phyloP scores from a whole-genome alignment of 2,888 invertebrate genomes.

The Bugula neritina region DNA sequence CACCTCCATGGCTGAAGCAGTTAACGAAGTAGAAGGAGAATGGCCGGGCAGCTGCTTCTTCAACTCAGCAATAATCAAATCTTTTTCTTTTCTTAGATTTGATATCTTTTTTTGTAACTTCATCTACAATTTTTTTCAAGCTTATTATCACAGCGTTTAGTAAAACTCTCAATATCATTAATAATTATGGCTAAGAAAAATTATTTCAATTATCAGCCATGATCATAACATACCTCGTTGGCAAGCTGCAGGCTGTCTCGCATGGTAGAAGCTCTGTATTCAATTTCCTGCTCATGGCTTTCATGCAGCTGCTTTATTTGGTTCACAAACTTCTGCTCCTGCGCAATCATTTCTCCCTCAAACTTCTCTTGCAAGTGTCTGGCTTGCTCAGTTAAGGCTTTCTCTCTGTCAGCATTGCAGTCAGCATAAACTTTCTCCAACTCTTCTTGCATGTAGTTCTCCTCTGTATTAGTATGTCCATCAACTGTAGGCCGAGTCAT shows the following conservation, averaged over 20 bases:
- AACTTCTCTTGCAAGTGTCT: constrained; percentile 38
- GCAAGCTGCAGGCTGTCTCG: constrained; percentile 65
- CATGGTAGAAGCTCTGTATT: constrained; percentile 58
- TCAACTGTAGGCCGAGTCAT: not conserved
- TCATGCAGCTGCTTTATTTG: constrained; percentile 39
- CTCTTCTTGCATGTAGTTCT: constrained; percentile 25
- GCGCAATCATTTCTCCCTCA: constrained; percentile 31
- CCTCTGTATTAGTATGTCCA: not conserved
- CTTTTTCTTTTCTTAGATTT: constrained; percentile 66
- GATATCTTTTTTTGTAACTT: constrained; percentile 63
- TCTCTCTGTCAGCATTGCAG: constrained; percentile 28
- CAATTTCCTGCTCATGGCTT: constrained; percentile 57
- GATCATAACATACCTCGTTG: constrained; percentile 26
- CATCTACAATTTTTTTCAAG: no score
- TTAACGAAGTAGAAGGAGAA: not conserved
- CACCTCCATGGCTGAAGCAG: not conserved
- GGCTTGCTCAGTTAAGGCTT: constrained; percentile 29
- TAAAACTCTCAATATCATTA: no score
- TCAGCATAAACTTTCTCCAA: constrained; percentile 29
- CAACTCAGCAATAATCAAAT: constrained; percentile 64
- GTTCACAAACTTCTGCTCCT: constrained; percentile 27
- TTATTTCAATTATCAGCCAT: no score
- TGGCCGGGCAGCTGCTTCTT: constrained; percentile 51
- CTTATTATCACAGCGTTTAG: no score
- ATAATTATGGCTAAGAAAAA: no score